A percentile compares a stretch with the other conserved stretches of the same genome.
Evolutionary conservation across 2,113 vertebrate genomes (phyloP).

Genomic region (Cyprinodon tularosa): DNA sequence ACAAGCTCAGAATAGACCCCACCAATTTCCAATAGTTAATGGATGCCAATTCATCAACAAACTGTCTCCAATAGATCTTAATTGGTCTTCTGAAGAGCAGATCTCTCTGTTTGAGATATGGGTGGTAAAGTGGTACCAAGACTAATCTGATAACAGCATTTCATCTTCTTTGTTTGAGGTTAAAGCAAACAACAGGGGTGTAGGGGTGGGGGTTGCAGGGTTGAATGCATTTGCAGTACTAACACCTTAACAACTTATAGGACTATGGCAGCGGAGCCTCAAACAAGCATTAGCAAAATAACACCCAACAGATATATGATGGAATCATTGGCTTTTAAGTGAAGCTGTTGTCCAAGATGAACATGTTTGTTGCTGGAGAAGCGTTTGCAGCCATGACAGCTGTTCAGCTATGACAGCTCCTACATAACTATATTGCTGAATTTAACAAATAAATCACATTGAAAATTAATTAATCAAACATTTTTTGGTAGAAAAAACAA

Average conservation of each 20-base stretch:
- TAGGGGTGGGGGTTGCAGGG: neutral
- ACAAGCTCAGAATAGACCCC: slow-evolving; percentile 4
- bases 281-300: neutral
- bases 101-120: slow-evolving; percentile 32
- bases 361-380: neutral
- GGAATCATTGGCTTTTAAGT: neutral
- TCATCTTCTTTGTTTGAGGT: slow-evolving; percentile 63
- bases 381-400: neutral
- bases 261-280: slow-evolving; percentile 12
- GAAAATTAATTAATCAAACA: too few relatives aligned
- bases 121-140: slow-evolving; percentile 37
- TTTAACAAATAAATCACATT: too few relatives aligned
- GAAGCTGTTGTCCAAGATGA: neutral
- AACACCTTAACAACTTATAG: slow-evolving; percentile 30
- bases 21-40: slow-evolving; percentile 2
- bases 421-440: too few relatives aligned
- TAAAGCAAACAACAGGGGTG: slow-evolving; percentile 46
- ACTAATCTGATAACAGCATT: slow-evolving; percentile 52
- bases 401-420: too few relatives aligned
- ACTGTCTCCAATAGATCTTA: slow-evolving; percentile 15
- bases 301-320: neutral
- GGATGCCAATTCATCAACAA: slow-evolving; percentile 12
- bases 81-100: neutral
- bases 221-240: slow-evolving; percentile 45
- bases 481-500: too few relatives aligned